Conservation (phyloP, 2,797 vertebrate species). For the Amblyopsis hoosieri region DNA sequence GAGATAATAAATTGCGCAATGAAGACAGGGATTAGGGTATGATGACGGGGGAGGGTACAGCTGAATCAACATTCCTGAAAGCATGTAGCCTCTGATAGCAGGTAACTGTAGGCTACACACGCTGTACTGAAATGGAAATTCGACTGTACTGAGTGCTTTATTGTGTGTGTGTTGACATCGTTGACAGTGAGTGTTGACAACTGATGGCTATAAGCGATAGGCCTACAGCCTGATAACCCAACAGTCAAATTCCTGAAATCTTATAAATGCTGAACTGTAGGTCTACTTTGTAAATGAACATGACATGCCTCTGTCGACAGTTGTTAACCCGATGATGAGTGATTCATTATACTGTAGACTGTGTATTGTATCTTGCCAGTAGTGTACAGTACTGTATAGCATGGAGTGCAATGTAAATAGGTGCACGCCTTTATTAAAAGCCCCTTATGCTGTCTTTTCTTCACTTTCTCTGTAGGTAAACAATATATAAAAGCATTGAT, state of each 20-base stretch:
- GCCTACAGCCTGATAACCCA: too few species aligned
- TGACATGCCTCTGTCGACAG: background rate
- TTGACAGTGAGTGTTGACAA: too few species aligned
- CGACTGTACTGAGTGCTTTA: too few species aligned
- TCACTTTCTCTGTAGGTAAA: background rate
- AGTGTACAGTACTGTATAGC: background rate
- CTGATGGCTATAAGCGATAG: too few species aligned
- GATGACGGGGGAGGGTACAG: conserved; percentile 32
- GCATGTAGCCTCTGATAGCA: conserved; percentile 28
- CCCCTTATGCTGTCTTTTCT: background rate
- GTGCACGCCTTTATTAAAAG: background rate
- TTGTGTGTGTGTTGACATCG: too few species aligned
- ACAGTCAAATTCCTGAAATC: background rate
- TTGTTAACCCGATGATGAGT: background rate
- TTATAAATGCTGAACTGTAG: conserved; percentile 26
- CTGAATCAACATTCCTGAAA: conserved; percentile 39
- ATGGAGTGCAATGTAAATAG: background rate
- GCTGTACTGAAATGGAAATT: too few species aligned
- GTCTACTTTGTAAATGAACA: conserved; percentile 64
- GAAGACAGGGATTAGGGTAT: conserved; percentile 8
- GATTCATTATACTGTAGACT: background rate
- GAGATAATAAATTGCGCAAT: conserved; percentile 53
- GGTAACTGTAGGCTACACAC: too few species aligned
- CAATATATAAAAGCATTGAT: background rate
- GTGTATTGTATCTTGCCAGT: background rate